phyloP scores from a whole-genome alignment of 2,797 vertebrate genomes.

The Sebastes trivittatus region DNA sequence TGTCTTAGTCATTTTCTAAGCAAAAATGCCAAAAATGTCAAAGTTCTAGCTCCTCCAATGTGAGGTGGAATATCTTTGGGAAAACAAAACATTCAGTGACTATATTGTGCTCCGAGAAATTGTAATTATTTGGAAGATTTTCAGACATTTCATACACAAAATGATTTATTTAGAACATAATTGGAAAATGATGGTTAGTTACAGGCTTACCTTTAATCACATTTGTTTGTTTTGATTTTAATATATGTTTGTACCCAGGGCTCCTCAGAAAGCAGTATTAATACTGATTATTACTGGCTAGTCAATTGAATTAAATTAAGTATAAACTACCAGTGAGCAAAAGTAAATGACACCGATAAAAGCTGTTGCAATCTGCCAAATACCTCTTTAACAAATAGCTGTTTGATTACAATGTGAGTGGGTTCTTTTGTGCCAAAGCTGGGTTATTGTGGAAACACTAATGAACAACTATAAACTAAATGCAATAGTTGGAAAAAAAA shows the following conservation, averaged over 20 bases:
- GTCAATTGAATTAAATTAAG: neutral
- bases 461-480: conserved; percentile 28
- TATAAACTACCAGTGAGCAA: neutral
- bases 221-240: neutral
- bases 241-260: neutral
- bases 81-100: neutral
- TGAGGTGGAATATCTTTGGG: neutral
- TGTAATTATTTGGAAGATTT: neutral
- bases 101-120: neutral
- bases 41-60: neutral
- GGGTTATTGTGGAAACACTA: neutral
- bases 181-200: neutral
- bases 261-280: neutral
- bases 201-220: neutral
- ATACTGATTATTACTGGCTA: neutral
- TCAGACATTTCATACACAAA: neutral
- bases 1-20: neutral
- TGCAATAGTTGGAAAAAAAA: neutral
- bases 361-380: neutral
- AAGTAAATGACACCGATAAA: neutral
- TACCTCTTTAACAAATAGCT: neutral
- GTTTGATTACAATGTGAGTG: neutral
- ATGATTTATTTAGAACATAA: neutral
- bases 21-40: too few species aligned
- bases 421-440: neutral